phyloP scores from a whole-genome alignment of 2,797 vertebrate species.

The Pempheris klunzingeri region DNA sequence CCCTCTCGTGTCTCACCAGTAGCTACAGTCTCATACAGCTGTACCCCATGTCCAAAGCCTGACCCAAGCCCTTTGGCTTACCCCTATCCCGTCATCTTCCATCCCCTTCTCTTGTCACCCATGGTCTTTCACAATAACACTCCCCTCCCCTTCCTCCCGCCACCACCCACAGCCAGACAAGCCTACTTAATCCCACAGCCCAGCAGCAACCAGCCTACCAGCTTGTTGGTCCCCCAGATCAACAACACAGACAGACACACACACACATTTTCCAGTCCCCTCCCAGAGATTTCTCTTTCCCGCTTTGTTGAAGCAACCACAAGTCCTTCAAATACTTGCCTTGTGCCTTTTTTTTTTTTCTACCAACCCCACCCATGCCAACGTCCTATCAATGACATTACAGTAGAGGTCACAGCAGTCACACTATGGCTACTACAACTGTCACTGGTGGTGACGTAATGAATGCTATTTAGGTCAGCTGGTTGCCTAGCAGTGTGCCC shows the following conservation, averaged over 20 bases:
- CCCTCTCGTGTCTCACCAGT: background rate
- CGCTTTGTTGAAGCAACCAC: constrained; percentile 35
- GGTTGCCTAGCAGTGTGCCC: constrained; percentile 83
- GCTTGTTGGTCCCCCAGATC: constrained; percentile 80
- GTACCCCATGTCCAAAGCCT: constrained; percentile 20
- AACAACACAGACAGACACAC: constrained; percentile 72
- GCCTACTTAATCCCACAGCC: constrained; percentile 84
- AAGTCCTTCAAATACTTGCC: constrained; percentile 32
- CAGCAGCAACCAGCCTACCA: constrained; percentile 80
- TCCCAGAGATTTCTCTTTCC: constrained; percentile 51
- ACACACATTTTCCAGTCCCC: constrained; percentile 41
- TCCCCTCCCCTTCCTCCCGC: constrained; percentile 76
- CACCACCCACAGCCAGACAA: constrained; percentile 83
- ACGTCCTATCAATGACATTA: constrained; percentile 66
- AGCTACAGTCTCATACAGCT: constrained; percentile 17
- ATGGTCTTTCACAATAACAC: constrained; percentile 77
- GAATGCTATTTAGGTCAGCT: constrained; percentile 84
- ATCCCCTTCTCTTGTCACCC: constrained; percentile 63
- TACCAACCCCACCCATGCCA: background rate
- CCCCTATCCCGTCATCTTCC: constrained; percentile 51
- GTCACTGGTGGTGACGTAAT: constrained; percentile 77
- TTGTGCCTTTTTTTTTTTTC: background rate
- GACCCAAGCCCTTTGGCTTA: constrained; percentile 47
- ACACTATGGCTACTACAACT: constrained; percentile 75
- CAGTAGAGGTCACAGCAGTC: constrained; percentile 77